phyloP scores from a whole-genome alignment of 2,113 vertebrate species.

The Ailuropoda melanoleuca region DNA sequence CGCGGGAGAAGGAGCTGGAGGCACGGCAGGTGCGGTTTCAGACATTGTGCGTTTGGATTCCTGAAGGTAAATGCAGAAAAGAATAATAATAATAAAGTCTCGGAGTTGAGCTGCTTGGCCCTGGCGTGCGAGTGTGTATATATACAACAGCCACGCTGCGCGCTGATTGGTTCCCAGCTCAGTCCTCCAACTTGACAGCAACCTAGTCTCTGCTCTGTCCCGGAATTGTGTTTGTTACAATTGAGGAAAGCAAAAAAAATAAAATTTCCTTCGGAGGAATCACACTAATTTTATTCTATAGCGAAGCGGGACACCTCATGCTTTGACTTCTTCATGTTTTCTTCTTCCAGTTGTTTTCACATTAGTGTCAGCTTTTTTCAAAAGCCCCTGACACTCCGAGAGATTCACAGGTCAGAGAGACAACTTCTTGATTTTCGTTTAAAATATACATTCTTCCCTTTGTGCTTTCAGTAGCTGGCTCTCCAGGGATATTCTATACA shows the following conservation, averaged over 20 bases:
- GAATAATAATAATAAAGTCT: background rate
- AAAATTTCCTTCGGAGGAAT: constrained; percentile 2
- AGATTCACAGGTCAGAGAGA: background rate
- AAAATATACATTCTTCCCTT: background rate
- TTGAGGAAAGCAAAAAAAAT: constrained; percentile 66
- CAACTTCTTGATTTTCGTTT: background rate
- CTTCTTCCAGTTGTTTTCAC: background rate
- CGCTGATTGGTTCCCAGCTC: background rate
- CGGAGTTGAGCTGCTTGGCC: background rate
- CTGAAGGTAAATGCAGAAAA: background rate
- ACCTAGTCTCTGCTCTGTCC: background rate
- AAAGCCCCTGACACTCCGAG: background rate
- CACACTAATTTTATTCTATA: background rate
- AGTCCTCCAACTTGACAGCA: constrained; percentile 67
- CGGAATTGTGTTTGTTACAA: background rate
- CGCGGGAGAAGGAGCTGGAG: background rate
- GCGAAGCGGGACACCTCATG: constrained; percentile 26
- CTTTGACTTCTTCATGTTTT: background rate
- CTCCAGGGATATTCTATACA: background rate
- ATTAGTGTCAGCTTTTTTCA: background rate
- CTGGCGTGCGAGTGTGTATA: background rate
- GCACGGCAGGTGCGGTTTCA: background rate
- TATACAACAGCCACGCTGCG: background rate
- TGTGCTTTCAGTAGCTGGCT: background rate
- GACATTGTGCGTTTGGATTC: background rate